Percentiles rank a stretch among this genome's conserved stretches.
phyloP scores from a whole-genome alignment of 2,113 vertebrate genomes.

The Solea senegalensis region DNA sequence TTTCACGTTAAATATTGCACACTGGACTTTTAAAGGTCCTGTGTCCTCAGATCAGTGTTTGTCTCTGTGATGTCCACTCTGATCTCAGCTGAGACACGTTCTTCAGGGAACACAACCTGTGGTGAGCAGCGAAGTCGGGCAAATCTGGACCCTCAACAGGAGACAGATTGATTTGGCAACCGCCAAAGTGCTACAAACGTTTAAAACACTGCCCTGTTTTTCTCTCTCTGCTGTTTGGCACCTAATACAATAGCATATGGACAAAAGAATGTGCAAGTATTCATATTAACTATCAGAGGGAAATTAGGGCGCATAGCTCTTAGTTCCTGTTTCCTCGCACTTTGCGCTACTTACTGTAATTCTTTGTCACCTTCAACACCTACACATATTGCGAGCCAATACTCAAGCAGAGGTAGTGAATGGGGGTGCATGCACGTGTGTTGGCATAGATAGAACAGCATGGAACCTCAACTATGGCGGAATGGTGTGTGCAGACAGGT shows the following conservation, averaged over 20 bases:
- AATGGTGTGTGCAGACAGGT: conserved; percentile 18
- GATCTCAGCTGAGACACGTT: conserved; percentile 40
- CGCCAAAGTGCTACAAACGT: conserved; percentile 62
- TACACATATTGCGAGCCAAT: conserved; percentile 74
- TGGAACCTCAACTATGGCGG: conserved; percentile 53
- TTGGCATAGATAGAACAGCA: conserved; percentile 68
- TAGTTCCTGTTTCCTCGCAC: conserved; percentile 61
- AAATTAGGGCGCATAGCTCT: conserved; percentile 65
- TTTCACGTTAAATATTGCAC: conserved; percentile 3
- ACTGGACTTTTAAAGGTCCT: conserved; percentile 32
- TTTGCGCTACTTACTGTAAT: conserved; percentile 79
- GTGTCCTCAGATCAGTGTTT: conserved; percentile 55
- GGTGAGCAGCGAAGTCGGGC: conserved; percentile 49
- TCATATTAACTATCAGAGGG: conserved; percentile 62
- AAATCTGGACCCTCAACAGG: conserved; percentile 70
- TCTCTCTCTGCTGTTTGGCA: conserved; percentile 70
- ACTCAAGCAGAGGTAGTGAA: conserved; percentile 65
- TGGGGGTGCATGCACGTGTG: conserved; percentile 65
- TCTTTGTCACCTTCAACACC: conserved; percentile 78
- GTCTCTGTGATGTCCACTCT: conserved; percentile 41
- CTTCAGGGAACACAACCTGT: conserved; percentile 43
- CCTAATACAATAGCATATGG: conserved; percentile 80
- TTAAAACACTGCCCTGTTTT: conserved; percentile 75
- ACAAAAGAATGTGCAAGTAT: conserved; percentile 68
- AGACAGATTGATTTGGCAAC: conserved; percentile 77